Evolutionary conservation across 2,797 vertebrate genomes (phyloP), one percentile per base, ranked within the genome.

Genomic region (Fundulus diaphanus): DNA sequence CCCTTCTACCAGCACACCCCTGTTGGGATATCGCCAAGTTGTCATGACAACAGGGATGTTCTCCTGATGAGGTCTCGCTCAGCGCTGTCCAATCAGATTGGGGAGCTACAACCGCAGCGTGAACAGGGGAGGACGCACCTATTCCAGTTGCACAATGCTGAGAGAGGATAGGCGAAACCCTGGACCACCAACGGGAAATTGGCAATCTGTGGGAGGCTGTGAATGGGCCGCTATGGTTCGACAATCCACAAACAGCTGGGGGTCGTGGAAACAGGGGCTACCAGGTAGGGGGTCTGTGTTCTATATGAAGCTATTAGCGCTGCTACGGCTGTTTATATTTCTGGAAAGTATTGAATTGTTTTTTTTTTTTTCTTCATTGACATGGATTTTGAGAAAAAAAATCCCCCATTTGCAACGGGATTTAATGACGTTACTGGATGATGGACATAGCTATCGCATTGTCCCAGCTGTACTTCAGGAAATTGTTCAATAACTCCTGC

Each of bases 41-140:
- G 97, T 98, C 97, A 99, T 99, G 97, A 97, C 96, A 96, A 99
- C 97, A 97, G 96, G 96, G 97, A 98, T 98, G 96, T 97, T 96
- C 97, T 96, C 95, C 96, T 97, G 96, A 97, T 97, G 97, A 98
- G 97, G 96, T 97, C 96, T 97, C 89, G 96, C 96, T 96, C 95
- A 93, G 95, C 95, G 90, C 95, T 94, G 95, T 97, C 97, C 97
- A 98, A 98, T 98, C 97, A 99, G 97, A 99, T 98, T 92, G 95
- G 95, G 94, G 95, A 96, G 96, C 96, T 97, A 95, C 96, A 96
- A 96, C 97, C 96, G 97, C 96, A 97, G 97, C 96, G 95, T 91
- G 97, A 96, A 95, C 96, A 98, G 96, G 96, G 96, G 96, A 98
- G 97, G 97, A 98, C 94, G 96, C 96, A 98, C 97, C 97, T 97